phyloP scores from a whole-genome alignment of 2,113 vertebrate species.

The Mobula hypostoma region DNA sequence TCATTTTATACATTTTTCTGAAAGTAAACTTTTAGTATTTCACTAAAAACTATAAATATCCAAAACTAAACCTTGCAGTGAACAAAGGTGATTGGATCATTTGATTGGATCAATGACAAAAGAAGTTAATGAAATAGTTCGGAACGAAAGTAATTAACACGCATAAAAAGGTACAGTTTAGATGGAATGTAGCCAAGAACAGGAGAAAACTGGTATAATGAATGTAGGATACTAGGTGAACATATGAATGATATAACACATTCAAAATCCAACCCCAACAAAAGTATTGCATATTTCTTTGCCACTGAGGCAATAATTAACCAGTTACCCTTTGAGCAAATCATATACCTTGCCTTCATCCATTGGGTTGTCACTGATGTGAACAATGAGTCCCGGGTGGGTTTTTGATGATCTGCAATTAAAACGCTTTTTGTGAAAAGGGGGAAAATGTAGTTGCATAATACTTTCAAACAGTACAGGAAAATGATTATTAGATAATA shows the following conservation, averaged over 20 bases:
- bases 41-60: not conserved
- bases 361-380: slow-evolving; percentile 99
- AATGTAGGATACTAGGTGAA: not conserved
- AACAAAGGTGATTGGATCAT: not conserved
- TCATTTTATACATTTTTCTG: no score
- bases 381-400: slow-evolving; percentile 92
- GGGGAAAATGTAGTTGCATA: not conserved
- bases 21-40: not conserved
- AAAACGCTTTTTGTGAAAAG: slow-evolving; percentile 15
- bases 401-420: slow-evolving; percentile 84
- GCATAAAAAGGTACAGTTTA: not conserved
- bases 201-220: not conserved
- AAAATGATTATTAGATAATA: slow-evolving; percentile 1
- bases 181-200: not conserved
- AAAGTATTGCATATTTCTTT: not conserved
- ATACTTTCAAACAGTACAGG: not conserved
- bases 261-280: not conserved
- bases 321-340: not conserved
- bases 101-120: not conserved
- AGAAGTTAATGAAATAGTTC: not conserved
- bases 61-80: not conserved
- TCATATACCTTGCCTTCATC: slow-evolving; percentile 91
- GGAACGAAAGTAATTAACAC: not conserved
- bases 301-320: not conserved
- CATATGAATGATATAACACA: not conserved